phyloP scores from a whole-genome alignment of 1,140 invertebrate genomes.

The Brachionus angularis region DNA sequence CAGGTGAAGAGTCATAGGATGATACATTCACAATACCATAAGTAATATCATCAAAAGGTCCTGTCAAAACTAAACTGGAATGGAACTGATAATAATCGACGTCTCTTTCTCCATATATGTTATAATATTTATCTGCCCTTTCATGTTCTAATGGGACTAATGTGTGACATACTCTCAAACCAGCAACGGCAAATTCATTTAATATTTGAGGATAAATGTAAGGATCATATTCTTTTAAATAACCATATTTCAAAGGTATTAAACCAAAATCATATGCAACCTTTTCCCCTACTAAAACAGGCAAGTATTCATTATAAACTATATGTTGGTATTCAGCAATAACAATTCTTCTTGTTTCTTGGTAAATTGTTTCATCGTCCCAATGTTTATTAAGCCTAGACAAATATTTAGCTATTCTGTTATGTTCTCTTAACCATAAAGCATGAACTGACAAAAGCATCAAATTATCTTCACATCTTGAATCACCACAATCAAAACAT shows the following conservation, averaged over 20 bases:
- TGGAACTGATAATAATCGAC: background rate
- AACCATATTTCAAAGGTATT: conserved; percentile 45
- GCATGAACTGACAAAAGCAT: conserved; percentile 66
- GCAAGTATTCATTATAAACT: conserved; percentile 88
- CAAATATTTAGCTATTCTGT: conserved; percentile 47
- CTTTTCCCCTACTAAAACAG: conserved; percentile 73
- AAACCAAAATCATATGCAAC: background rate
- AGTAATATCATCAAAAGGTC: background rate
- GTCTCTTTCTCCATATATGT: background rate
- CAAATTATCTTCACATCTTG: background rate
- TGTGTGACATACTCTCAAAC: conserved; percentile 25
- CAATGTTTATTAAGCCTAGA: conserved; percentile 45
- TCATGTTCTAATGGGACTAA: background rate
- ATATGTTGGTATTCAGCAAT: conserved; percentile 87
- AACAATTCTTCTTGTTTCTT: conserved; percentile 78
- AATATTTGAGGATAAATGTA: background rate
- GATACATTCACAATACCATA: background rate
- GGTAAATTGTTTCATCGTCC: conserved; percentile 49
- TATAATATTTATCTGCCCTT: background rate
- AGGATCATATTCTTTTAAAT: background rate
- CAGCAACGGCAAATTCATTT: conserved; percentile 31
- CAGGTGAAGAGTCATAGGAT: background rate
- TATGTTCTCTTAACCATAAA: conserved; percentile 60
- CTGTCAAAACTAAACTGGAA: background rate
- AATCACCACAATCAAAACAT: conserved; percentile 26